A percentile compares a stretch with the other conserved stretches of the same genome.
Evolutionary conservation across 2,888 invertebrate genomes (phyloP).

Genomic region (Caenorhabditis angaria): DNA sequence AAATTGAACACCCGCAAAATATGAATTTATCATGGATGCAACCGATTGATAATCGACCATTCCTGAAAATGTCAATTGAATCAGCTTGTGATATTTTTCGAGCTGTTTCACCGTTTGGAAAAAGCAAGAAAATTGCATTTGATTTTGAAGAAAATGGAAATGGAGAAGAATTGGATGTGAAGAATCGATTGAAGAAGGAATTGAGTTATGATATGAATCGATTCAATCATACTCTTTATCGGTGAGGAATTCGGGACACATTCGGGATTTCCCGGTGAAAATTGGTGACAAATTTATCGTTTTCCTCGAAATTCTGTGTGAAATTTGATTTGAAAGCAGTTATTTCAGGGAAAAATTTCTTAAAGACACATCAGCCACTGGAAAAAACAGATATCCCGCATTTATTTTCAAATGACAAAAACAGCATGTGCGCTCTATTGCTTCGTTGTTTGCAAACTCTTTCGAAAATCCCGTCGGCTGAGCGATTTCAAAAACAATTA

Average conservation of each 20-base stretch:
- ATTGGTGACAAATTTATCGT: too few relatives aligned
- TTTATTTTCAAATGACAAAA: too few relatives aligned
- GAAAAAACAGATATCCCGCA: too few relatives aligned
- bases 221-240: slow-evolving; percentile 20
- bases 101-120: slow-evolving; percentile 42
- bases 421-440: too few relatives aligned
- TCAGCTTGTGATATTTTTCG: slow-evolving; percentile 3
- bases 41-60: background rate
- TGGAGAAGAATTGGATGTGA: background rate
- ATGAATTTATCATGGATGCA: slow-evolving; percentile 4
- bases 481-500: too few relatives aligned
- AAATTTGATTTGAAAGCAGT: too few relatives aligned
- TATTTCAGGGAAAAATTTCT: too few relatives aligned
- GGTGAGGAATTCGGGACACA: slow-evolving; percentile 20
- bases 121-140: slow-evolving; percentile 5
- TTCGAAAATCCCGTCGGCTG: too few relatives aligned
- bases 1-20: background rate
- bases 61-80: background rate
- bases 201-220: slow-evolving; percentile 17
- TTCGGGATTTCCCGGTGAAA: too few relatives aligned
- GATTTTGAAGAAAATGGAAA: background rate
- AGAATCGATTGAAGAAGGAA: slow-evolving; percentile 2
- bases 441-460: too few relatives aligned
- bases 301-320: too few relatives aligned
- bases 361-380: too few relatives aligned